A percentile compares a stretch with the other conserved stretches of the same genome.
Evolutionary conservation across 2,888 invertebrate species (phyloP).

Genomic region (Liodrosophila aerea): DNA sequence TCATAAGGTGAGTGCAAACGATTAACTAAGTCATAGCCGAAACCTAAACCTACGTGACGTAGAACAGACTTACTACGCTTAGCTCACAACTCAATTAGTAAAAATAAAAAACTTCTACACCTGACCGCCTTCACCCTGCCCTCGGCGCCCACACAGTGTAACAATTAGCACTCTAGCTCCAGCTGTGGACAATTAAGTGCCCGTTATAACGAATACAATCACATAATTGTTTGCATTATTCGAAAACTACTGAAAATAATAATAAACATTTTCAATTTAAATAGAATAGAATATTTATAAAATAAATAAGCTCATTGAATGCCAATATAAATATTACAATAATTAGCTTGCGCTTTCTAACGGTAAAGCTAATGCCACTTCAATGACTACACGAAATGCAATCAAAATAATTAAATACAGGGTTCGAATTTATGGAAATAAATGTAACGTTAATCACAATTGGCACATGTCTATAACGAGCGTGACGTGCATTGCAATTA

Average conservation of each 20-base stretch:
- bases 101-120: background rate
- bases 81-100: slow-evolving; percentile 2
- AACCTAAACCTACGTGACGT: too few species aligned
- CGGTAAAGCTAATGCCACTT: slow-evolving; percentile 50
- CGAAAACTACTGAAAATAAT: background rate
- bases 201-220: slow-evolving; percentile 48
- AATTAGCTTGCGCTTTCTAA: slow-evolving; percentile 53
- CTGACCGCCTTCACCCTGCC: background rate
- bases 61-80: too few species aligned
- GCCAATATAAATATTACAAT: background rate
- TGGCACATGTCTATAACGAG: slow-evolving; percentile 35
- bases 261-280: too few species aligned
- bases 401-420: background rate
- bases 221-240: slow-evolving; percentile 35
- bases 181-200: slow-evolving; percentile 45
- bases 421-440: background rate
- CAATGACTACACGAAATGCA: slow-evolving; percentile 61
- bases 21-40: too few species aligned
- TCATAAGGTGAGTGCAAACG: slow-evolving; percentile 85
- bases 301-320: background rate
- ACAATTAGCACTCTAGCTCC: slow-evolving; percentile 46
- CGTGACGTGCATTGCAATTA: slow-evolving; percentile 16
- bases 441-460: slow-evolving; percentile 32
- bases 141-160: background rate
- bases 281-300: too few species aligned